phyloP scores from a whole-genome alignment of 2,113 vertebrate genomes.

The Ondatra zibethicus region DNA sequence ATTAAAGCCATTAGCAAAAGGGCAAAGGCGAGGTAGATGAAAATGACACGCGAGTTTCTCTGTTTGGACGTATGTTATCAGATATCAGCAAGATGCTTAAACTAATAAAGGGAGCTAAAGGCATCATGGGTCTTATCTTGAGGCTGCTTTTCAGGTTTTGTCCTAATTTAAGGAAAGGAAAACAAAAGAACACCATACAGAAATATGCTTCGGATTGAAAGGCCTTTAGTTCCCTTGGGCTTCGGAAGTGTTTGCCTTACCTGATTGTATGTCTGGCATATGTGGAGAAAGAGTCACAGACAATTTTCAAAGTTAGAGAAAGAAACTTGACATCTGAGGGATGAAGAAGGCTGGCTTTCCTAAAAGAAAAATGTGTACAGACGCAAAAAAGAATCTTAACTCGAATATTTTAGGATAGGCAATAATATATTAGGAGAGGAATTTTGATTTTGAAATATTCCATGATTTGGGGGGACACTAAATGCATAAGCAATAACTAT shows the following conservation, averaged over 20 bases:
- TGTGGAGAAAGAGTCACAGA: neutral
- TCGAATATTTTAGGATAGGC: neutral
- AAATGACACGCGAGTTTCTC: neutral
- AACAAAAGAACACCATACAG: neutral
- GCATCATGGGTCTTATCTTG: neutral
- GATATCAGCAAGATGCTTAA: conserved; percentile 36
- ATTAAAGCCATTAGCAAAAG: conserved; percentile 35
- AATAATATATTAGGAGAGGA: neutral
- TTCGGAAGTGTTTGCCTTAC: conserved; percentile 40
- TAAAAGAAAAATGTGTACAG: neutral
- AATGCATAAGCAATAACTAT: neutral
- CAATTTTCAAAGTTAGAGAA: conserved; percentile 16
- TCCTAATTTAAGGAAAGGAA: conserved; percentile 24
- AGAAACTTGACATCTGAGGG: neutral
- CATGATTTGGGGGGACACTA: neutral
- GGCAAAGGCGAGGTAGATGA: neutral
- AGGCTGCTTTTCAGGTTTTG: neutral
- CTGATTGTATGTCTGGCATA: conserved; percentile 53
- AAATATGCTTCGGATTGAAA: conserved; percentile 20
- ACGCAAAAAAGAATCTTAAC: neutral
- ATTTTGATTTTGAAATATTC: neutral
- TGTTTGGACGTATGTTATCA: conserved; percentile 24
- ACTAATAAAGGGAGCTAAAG: neutral
- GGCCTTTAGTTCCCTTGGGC: conserved; percentile 24
- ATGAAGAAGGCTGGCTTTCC: neutral